Percentiles rank a stretch among this genome's conserved stretches.
phyloP scores from a whole-genome alignment of 2,113 vertebrate genomes.

The Mandrillus leucophaeus region DNA sequence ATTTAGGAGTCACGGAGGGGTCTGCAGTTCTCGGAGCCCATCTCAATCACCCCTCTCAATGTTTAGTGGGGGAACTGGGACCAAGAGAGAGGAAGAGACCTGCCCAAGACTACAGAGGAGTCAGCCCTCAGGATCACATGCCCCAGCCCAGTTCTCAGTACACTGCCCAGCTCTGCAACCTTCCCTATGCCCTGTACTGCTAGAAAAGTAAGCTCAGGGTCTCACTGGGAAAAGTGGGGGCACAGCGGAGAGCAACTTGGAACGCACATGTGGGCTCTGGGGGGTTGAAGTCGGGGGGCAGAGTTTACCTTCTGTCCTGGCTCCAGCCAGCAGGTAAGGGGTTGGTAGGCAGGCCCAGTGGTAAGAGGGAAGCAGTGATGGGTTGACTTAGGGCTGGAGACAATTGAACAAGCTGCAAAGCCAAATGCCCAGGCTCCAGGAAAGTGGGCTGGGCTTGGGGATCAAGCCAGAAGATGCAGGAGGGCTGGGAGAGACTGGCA shows the following conservation, averaged over 20 bases:
- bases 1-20: neutral
- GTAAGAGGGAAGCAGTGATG: neutral
- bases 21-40: neutral
- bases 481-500: neutral
- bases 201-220: too few species aligned
- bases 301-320: neutral
- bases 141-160: neutral
- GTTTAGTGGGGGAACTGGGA: neutral
- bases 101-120: neutral
- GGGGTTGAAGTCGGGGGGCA: fast-evolving
- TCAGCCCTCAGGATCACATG: neutral
- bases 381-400: neutral
- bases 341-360: neutral
- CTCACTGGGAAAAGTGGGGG: neutral
- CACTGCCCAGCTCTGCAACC: too few species aligned
- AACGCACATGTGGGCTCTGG: neutral
- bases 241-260: neutral
- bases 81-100: neutral
- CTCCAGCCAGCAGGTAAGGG: neutral
- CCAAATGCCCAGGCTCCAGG: neutral
- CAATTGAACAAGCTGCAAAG: neutral
- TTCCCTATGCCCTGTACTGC: neutral
- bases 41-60: neutral
- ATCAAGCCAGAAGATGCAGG: neutral
- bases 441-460: too few species aligned